phyloP scores from a whole-genome alignment of 2,113 vertebrate species.

The Menidia beryllina region DNA sequence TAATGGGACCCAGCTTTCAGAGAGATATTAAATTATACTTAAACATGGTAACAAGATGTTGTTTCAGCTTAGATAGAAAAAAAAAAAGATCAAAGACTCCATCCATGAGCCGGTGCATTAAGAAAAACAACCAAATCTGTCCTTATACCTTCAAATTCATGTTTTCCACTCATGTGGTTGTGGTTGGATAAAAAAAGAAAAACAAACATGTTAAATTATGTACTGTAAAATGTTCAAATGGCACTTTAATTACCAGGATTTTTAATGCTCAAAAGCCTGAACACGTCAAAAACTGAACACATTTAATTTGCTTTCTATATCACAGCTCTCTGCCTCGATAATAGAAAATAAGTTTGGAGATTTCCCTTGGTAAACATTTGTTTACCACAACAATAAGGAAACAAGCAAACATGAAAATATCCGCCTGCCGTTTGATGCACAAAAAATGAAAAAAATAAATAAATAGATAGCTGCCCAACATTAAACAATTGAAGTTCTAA shows the following conservation, averaged over 20 bases:
- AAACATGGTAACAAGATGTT: too few species aligned
- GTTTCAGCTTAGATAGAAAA: too few species aligned
- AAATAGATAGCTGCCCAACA: too few species aligned
- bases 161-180: neutral
- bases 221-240: neutral
- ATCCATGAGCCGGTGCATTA: too few species aligned
- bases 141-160: constrained; percentile 3
- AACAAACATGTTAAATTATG: constrained; percentile 4
- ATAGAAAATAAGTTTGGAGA: too few species aligned
- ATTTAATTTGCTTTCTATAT: neutral
- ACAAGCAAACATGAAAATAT: neutral
- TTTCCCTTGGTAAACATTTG: too few species aligned
- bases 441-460: neutral
- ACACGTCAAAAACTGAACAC: neutral
- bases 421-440: neutral
- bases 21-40: too few species aligned
- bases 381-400: neutral
- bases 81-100: too few species aligned
- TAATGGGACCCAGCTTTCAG: too few species aligned
- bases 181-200: neutral
- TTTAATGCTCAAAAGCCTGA: neutral
- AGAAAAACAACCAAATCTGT: too few species aligned
- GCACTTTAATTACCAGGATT: neutral
- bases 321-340: too few species aligned
- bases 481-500: neutral